A percentile compares a stretch with the other conserved stretches of the same genome.
Evolutionary conservation across 2,888 invertebrate species (phyloP).

Genomic region (Sialis lutaria): DNA sequence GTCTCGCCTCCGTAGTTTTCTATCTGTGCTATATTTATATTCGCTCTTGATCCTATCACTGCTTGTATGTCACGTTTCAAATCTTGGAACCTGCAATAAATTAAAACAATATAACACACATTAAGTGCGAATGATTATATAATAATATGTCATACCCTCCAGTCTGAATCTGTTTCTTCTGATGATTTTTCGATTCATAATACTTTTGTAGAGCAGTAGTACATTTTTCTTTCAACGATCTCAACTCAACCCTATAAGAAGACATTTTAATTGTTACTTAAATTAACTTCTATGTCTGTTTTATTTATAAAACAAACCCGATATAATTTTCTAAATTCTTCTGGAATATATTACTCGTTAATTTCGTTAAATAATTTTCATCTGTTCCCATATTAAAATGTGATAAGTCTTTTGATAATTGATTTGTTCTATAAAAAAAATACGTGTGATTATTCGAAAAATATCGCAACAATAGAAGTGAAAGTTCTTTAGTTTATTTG

Average conservation of each 20-base stretch:
- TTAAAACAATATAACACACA: not conserved
- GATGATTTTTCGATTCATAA: slow-evolving; percentile 85
- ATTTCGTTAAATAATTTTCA: slow-evolving; percentile 55
- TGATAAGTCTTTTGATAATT: slow-evolving; percentile 54
- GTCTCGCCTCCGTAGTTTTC: slow-evolving; percentile 97
- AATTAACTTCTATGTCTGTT: not conserved
- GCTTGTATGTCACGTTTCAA: slow-evolving; percentile 85
- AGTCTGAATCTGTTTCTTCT: slow-evolving; percentile 80
- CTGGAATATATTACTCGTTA: slow-evolving; percentile 66
- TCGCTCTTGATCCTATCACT: slow-evolving; percentile 76
- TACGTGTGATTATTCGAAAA: not conserved
- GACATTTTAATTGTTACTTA: slow-evolving; percentile 12
- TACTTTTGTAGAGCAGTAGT: slow-evolving; percentile 61
- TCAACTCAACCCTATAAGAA: slow-evolving; percentile 43
- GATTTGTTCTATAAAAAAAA: slow-evolving; percentile 41
- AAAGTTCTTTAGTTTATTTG: too few relatives aligned
- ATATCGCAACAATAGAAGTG: too few relatives aligned
- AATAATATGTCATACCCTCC: slow-evolving; percentile 43
- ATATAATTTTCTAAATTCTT: slow-evolving; percentile 65
- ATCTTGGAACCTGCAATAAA: slow-evolving; percentile 59
- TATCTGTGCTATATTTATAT: slow-evolving; percentile 84
- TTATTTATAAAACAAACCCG: slow-evolving; percentile 26
- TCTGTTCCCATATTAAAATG: slow-evolving; percentile 64
- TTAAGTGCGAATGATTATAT: slow-evolving; percentile 5
- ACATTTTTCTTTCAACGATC: slow-evolving; percentile 63